These are phyloP conservation scores for Sternarchorhynchus goeldii DNA, from an alignment of 2,797 vertebrate genomes.

Conservation along the genomic window DNA sequence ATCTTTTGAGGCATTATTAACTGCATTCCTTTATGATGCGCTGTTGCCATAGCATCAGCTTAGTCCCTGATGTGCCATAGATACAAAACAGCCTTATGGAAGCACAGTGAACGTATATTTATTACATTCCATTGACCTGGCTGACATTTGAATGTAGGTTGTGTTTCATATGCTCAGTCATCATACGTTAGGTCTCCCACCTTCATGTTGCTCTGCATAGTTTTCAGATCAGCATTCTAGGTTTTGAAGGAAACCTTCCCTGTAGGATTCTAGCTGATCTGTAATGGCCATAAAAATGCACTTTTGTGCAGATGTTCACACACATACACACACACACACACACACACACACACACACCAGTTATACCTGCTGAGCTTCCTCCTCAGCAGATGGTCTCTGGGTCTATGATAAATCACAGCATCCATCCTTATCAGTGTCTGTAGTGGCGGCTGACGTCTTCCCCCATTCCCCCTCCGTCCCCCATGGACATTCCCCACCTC, in stretches of 20 bases:
- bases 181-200: too few species aligned
- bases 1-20: too few species aligned
- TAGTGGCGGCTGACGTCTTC: conserved; percentile 17
- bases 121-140: too few species aligned
- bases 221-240: background rate
- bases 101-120: too few species aligned
- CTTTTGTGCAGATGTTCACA: background rate
- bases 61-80: too few species aligned
- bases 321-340: conserved; percentile 5
- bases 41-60: too few species aligned
- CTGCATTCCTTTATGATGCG: too few species aligned
- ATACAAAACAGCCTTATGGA: too few species aligned
- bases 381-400: conserved; percentile 43
- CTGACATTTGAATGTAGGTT: too few species aligned
- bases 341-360: background rate
- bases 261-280: background rate
- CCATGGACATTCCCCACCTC: too few species aligned
- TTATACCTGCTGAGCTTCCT: conserved; percentile 40
- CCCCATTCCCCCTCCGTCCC: background rate
- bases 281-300: conserved; percentile 15
- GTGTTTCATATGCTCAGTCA: too few species aligned
- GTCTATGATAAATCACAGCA: conserved; percentile 36
- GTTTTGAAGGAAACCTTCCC: background rate
- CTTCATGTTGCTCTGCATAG: too few species aligned
- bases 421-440: conserved; percentile 52